Percentiles rank a stretch among this genome's conserved stretches.
Conservation (phyloP, 2,113 vertebrate species). For the Triplophysa rosa region DNA sequence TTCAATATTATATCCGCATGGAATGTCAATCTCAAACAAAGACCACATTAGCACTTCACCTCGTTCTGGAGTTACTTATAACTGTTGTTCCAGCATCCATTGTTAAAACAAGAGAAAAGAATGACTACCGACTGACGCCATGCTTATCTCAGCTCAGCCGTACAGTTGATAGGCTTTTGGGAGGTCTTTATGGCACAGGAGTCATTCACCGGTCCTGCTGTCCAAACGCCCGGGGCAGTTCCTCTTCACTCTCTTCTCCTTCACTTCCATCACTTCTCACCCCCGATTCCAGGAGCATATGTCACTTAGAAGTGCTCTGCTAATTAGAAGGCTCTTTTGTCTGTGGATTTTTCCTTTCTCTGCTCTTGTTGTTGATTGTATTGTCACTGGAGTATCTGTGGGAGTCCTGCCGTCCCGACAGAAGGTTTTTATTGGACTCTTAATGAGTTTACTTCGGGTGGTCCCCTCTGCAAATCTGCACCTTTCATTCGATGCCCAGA, state of each 20-base stretch:
- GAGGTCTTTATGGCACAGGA: constrained; percentile 41
- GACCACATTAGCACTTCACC: background rate
- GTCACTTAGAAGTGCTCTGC: constrained; percentile 55
- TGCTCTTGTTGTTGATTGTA: constrained; percentile 50
- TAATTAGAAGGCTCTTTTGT: constrained; percentile 61
- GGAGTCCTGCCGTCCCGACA: constrained; percentile 56
- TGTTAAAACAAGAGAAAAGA: constrained; percentile 11
- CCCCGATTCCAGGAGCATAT: constrained; percentile 56
- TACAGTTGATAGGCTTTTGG: constrained; percentile 48
- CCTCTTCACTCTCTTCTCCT: constrained; percentile 41
- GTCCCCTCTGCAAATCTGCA: constrained; percentile 44
- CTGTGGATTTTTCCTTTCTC: constrained; percentile 52
- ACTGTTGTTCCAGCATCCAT: background rate
- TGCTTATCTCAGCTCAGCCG: constrained; percentile 30
- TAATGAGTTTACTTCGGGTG: constrained; percentile 60
- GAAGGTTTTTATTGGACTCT: constrained; percentile 62
- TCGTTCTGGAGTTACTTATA: background rate
- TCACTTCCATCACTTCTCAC: constrained; percentile 35
- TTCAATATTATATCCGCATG: constrained; percentile 1
- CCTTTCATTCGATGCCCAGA: constrained; percentile 44
- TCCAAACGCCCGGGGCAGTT: constrained; percentile 44
- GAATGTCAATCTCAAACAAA: constrained; percentile 6
- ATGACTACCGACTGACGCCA: background rate
- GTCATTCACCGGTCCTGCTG: constrained; percentile 53
- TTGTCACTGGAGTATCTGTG: constrained; percentile 55